A percentile compares a stretch with the other conserved stretches of the same genome.
Evolutionary conservation across 2,888 invertebrate genomes (phyloP).

Genomic region (Dermolepida albohirtum): DNA sequence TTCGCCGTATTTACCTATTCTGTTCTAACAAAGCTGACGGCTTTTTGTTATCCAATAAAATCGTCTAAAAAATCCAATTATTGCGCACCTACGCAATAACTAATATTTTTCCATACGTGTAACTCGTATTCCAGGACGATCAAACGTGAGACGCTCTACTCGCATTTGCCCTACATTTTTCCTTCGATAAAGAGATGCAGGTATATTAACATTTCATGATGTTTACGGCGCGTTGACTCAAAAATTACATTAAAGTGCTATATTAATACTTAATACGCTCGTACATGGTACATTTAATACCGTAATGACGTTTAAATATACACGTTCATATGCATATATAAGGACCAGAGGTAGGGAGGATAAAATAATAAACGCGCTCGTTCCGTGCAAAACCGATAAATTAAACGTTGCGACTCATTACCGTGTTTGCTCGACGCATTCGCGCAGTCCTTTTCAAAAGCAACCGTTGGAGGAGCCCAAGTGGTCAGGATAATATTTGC

Average conservation of each 20-base stretch:
- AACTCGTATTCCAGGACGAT: too few relatives aligned
- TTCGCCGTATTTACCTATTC: too few relatives aligned
- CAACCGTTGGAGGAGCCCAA: too few relatives aligned
- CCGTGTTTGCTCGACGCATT: conserved; percentile 12
- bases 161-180: too few relatives aligned
- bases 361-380: conserved; percentile 34
- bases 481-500: too few relatives aligned
- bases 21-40: too few relatives aligned
- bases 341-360: conserved; percentile 10
- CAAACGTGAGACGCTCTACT: too few relatives aligned
- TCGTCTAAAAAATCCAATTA: too few relatives aligned
- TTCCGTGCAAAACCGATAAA: conserved; percentile 34
- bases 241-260: conserved; percentile 18
- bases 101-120: too few relatives aligned
- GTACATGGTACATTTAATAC: background rate
- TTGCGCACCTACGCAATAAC: too few relatives aligned
- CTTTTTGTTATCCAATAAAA: too few relatives aligned
- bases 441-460: conserved; percentile 4
- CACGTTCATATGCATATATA: background rate
- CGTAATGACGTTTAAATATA: background rate
- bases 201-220: conserved; percentile 2
- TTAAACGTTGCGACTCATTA: conserved; percentile 35
- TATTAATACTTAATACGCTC: conserved; percentile 23
- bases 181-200: too few relatives aligned
- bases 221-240: conserved; percentile 11